Base-by-base conservation (phyloP, 2,888 invertebrate species). In the Digitonthophagus gazella region DNA sequence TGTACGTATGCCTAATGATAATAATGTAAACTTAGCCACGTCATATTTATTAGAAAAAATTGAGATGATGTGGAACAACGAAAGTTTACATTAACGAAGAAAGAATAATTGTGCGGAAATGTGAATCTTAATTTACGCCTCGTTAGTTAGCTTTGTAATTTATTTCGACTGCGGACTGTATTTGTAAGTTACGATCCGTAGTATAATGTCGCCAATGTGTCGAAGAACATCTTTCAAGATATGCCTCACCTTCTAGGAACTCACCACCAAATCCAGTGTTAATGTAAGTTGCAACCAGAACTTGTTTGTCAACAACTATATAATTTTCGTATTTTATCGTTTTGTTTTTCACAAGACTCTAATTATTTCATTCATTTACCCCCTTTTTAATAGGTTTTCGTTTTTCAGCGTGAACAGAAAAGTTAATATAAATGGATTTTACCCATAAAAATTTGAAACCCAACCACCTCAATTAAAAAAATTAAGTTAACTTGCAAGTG, bases 121-220 rank as follows among this genome's bases (percentile, higher is more conserved):
- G n/a, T 11, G 28, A 44, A 44, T 5, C 18, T n/a, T 61, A 2
- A 61, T 61, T 19, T 19, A 61, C n/a, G 61, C 15, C 61, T 61
- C 20, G 61, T 61, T 61, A 61, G 61, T 61, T 57, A 18, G 63
- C 19, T 64, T 16, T 61, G 18, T 19, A 44, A 67, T 67, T 64
- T 65, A 44, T 72, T 72, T 69, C 74, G 75, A 77, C 80, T 76
- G 76, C 82, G 79, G 80, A 77, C 79, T 79, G 83, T 83, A 82
- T 82, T 83, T 81, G 84, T 84, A 83, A 84, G 84, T 84, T 83
- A 83, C 80, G 79, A 78, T 79, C 79, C 78, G 80, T 79, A 68
- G 67, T 70, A 70, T 68, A 68, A 70, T 68, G 67, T 61, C 68
- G 58, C 67, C 64, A 66, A 68, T 67, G 67, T 58, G 58, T 67